Conservation (phyloP, 1,140 invertebrate species). For the Megalopta genalis region DNA sequence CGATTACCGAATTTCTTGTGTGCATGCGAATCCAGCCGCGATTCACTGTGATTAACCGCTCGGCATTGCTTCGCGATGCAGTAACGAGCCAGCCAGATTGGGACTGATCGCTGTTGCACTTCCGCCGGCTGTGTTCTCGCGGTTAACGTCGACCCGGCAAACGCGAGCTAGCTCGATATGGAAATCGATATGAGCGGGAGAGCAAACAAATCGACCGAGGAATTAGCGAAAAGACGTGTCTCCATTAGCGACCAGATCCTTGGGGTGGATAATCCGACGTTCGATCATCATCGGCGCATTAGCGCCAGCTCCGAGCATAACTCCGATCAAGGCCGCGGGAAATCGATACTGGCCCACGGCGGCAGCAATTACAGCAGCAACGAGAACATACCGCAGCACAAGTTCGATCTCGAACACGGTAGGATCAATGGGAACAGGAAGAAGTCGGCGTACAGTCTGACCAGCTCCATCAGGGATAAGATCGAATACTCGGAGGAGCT, state of each 20-base stretch:
- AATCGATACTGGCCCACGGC: conserved; percentile 76
- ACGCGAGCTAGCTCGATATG: conserved; percentile 46
- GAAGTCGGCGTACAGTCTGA: conserved; percentile 76
- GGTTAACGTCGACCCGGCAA: background rate
- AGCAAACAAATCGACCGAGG: conserved; percentile 59
- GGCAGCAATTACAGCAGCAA: conserved; percentile 67
- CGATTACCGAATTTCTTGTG: background rate
- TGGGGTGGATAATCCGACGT: conserved; percentile 75
- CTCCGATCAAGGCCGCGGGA: conserved; percentile 70
- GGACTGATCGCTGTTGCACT: background rate
- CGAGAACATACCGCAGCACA: conserved; percentile 76
- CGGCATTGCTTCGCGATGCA: no score
- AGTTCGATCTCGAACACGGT: conserved; percentile 76
- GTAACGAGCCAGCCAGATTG: no score
- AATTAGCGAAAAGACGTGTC: conserved; percentile 71
- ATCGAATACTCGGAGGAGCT: conserved; percentile 78
- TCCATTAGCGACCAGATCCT: conserved; percentile 76
- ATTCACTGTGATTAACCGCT: no score
- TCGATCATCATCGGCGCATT: conserved; percentile 75
- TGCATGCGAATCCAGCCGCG: background rate
- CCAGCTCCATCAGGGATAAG: conserved; percentile 78
- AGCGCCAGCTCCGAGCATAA: conserved; percentile 74
- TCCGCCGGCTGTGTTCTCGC: background rate
- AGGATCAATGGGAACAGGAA: conserved; percentile 73
- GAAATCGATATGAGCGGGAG: conserved; percentile 59